These are phyloP conservation scores for Phoenicopterus ruber DNA, from an alignment of 2,113 vertebrate genomes.

Conservation along the genomic window DNA sequence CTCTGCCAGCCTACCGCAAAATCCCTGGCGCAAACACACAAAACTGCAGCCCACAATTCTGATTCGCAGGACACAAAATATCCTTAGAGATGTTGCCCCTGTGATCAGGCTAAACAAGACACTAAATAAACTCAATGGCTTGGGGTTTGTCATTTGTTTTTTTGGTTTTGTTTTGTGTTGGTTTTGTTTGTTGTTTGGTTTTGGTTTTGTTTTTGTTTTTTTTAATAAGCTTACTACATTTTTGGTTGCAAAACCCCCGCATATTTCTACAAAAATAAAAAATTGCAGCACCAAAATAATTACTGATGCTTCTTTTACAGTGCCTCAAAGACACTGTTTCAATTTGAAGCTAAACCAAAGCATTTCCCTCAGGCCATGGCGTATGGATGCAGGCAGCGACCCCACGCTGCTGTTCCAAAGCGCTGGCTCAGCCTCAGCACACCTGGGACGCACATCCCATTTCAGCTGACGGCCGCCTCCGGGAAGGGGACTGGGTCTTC, in stretches of 20 bases:
- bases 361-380: background rate
- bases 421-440: background rate
- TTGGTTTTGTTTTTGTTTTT: background rate
- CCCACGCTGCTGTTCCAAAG: background rate
- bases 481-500: background rate
- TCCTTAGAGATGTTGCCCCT: background rate
- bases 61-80: background rate
- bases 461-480: background rate
- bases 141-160: background rate
- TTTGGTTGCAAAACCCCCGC: background rate
- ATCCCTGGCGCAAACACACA: background rate
- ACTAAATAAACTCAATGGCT: background rate
- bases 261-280: background rate
- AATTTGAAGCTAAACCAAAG: background rate
- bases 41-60: background rate
- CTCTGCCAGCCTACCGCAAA: conserved; percentile 60
- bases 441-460: too few relatives aligned
- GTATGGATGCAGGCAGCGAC: rapidly evolving
- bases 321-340: background rate
- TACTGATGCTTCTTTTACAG: background rate
- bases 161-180: background rate
- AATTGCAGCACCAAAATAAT: background rate
- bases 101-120: background rate
- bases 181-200: background rate
- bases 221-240: background rate